Evolutionary conservation across 2,888 invertebrate genomes (phyloP).

Genomic region (Poecilus cupreus): DNA sequence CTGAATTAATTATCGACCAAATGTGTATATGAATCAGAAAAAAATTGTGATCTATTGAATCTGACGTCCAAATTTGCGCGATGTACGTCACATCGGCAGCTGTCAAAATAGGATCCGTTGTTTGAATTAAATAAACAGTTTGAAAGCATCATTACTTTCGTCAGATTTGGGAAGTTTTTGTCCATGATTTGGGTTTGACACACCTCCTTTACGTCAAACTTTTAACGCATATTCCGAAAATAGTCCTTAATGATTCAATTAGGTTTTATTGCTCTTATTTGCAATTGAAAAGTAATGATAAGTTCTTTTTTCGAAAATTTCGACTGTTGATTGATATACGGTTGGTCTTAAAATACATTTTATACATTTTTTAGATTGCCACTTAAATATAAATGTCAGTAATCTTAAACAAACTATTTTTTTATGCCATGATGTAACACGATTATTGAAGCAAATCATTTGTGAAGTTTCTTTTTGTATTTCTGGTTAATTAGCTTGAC

Average conservation of each 20-base stretch:
- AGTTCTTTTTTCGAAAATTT: background rate
- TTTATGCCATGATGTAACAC: too few relatives aligned
- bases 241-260: background rate
- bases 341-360: too few relatives aligned
- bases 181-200: background rate
- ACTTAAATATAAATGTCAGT: too few relatives aligned
- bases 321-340: background rate
- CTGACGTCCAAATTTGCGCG: constrained; percentile 20
- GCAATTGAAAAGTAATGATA: background rate
- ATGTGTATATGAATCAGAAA: background rate
- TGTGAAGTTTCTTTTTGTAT: too few relatives aligned
- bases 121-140: constrained; percentile 12
- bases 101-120: constrained; percentile 31
- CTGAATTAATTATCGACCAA: background rate
- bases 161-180: background rate
- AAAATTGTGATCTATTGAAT: background rate
- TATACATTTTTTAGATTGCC: too few relatives aligned
- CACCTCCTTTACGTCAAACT: constrained; percentile 21
- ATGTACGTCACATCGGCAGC: constrained; percentile 17
- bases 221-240: background rate
- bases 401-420: too few relatives aligned
- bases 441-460: too few relatives aligned
- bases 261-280: background rate
- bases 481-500: too few relatives aligned
- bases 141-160: background rate